Base-by-base conservation (phyloP, 2,113 vertebrate species). In the Columba livia region DNA sequence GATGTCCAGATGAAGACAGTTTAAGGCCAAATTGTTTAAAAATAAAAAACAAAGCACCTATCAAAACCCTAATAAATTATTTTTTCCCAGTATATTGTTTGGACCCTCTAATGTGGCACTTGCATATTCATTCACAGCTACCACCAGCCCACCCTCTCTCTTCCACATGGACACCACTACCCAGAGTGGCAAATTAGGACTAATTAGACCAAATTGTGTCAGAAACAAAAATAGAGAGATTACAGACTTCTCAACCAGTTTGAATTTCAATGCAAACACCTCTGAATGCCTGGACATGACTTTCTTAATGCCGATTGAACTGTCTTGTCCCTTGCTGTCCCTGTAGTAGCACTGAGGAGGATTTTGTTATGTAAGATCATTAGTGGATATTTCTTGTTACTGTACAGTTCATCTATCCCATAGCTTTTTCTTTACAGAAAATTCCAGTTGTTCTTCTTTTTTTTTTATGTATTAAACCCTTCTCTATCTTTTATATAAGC, bases 1-100 rank as follows among this genome's bases (percentile, higher is more conserved):
- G 97, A 98, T 97, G 66, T 96, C 97, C 98, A 98, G 93, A 97
- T 95, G 95, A 97, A 97, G 86, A 96, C 96, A 51, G 95, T 97
- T 97, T 97, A 97, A 95, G 56, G 96, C 95, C 96, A 97, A 96
- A 98, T 90, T 97, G 89, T 88, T 97, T 94, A 80, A 95, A 96
- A 97, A 96, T 94, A 53, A 53, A 50, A 50, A 50, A 24, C 21
- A 50, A 50, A 66, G 3, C 92, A 93, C 91, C 97, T 95, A 70
- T 90, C 70, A 58, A 61, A 96, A 94, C 67, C 69, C 77, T 67
- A 93, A 97, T 98, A 97, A 97, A 95, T 95, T 97, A 97, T 97
- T 89, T 96, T 83, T 60, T 23, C 38, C 64, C 75, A 5, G 51
- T 83, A 96, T 95, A 92, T 95, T 88, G 87, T 84, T 93, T 71